Conservation (phyloP, 2,797 vertebrate species). For the Chaetophractus vellerosus region DNA sequence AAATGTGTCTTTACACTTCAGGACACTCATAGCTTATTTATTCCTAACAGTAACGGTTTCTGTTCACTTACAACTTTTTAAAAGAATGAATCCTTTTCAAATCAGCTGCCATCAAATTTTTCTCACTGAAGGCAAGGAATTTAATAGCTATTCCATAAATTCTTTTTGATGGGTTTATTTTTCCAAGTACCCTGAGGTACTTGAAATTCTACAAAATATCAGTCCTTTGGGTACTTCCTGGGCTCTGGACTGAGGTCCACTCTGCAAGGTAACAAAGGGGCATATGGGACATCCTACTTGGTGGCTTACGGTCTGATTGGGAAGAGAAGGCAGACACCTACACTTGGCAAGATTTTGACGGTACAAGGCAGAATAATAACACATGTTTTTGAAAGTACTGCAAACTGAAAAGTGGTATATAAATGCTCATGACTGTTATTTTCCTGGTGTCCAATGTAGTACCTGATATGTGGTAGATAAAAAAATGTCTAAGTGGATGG, state of each 20-base stretch:
- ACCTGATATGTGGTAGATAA: not conserved
- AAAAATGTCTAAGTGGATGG: not conserved
- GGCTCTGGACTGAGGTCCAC: not conserved
- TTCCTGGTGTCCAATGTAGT: not conserved
- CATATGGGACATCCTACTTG: not conserved
- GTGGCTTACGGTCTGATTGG: not conserved
- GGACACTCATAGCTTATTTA: not conserved
- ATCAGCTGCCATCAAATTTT: conserved; percentile 55
- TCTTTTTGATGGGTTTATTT: conserved; percentile 39
- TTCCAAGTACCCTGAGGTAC: not conserved
- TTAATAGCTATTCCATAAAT: conserved; percentile 21
- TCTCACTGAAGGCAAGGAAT: not conserved
- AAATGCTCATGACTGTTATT: not conserved
- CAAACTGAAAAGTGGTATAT: not conserved
- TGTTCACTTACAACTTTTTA: conserved; percentile 61
- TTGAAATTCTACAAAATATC: not conserved
- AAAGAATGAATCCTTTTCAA: conserved; percentile 63
- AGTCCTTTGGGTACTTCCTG: not conserved
- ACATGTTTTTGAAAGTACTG: not conserved
- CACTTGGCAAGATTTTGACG: not conserved
- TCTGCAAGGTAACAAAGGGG: not conserved
- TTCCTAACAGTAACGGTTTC: conserved; percentile 56
- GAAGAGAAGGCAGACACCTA: not conserved
- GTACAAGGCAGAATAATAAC: not conserved
- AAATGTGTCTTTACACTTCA: not conserved